Evolutionary conservation across 2,888 invertebrate species (phyloP).

Genomic region (Gastrophysa polygoni): DNA sequence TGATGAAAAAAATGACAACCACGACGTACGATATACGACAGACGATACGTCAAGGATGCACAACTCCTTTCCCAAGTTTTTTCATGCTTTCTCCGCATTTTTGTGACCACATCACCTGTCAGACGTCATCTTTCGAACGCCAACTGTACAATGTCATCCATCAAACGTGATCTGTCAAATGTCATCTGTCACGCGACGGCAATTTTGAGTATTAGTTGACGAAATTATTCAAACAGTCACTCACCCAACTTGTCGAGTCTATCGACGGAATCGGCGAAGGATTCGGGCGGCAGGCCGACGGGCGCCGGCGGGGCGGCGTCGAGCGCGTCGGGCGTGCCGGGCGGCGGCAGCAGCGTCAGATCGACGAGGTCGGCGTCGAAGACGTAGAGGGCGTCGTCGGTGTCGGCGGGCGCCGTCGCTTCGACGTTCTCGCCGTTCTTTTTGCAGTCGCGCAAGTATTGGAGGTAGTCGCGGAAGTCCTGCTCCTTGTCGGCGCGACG

Average conservation of each 20-base stretch:
- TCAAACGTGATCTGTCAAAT: too few species aligned
- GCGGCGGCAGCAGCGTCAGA: constrained; percentile 85
- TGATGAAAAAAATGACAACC: too few species aligned
- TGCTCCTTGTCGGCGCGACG: constrained; percentile 62
- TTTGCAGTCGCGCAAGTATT: constrained; percentile 69
- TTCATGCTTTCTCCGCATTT: too few species aligned
- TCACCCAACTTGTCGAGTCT: constrained; percentile 52
- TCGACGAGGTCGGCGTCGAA: constrained; percentile 89
- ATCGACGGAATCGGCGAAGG: constrained; percentile 71
- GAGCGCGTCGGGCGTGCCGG: constrained; percentile 82
- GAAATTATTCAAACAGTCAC: too few species aligned
- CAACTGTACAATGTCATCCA: too few species aligned
- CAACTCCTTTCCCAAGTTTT: too few species aligned
- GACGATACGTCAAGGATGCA: too few species aligned
- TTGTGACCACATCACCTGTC: too few species aligned
- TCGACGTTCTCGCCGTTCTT: constrained; percentile 47
- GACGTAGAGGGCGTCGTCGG: constrained; percentile 62
- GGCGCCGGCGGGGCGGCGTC: constrained; percentile 74
- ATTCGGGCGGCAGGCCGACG: constrained; percentile 74
- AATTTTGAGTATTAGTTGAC: too few species aligned
- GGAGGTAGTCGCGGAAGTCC: constrained; percentile 71
- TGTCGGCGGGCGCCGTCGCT: constrained; percentile 53
- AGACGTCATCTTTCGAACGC: too few species aligned
- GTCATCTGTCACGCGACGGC: too few species aligned
- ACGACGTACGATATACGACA: too few species aligned